Base-by-base conservation (phyloP, 2,797 vertebrate species). In the Ara ararauna region DNA sequence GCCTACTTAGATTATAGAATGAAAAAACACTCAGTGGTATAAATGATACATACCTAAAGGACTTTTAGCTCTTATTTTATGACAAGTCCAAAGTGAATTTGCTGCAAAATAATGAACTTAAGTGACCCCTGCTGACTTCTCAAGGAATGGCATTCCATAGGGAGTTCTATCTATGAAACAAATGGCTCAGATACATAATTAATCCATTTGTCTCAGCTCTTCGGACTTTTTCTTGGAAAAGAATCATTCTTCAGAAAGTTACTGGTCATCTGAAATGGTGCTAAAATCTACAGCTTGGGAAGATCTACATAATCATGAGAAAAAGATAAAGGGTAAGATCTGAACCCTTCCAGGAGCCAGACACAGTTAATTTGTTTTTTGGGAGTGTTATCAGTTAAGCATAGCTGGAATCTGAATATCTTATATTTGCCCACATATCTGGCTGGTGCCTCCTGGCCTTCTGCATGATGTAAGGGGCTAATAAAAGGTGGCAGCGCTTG, bases 91-190 rank as follows among this genome's bases (percentile, higher is more conserved):
- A 93, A 40, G 73, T 65, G 87, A 82, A 87, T 91, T 94, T 94
- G 78, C 62, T 75, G 78, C 68, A 94, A 96, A 96, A 75, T 75
- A 95, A 96, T 96, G 92, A 96, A 95, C 96, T 96, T 96, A 96
- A 91, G 96, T 96, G 96, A 97, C 96, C 96, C 95, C 96, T 97
- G 88, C 96, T 95, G 96, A 96, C 96, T 95, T 87, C 90, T 93
- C 88, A 92, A 96, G 96, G 96, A 97, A 96, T 92, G 79, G 86
- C 94, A 65, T 97, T 80, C 87, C 82, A 73, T 12, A 82, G 75
- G 93, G 95, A 96, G 70, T 58, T 54, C 86, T 87, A 84, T 80
- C 78, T 45, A 45, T 22, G 47, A 74, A 87, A 81, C 14, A 78
- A 84, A 79, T 0, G 0, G n/a, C 20, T 68, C 81, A 29, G 54